Base-by-base conservation (phyloP, 2,113 vertebrate species). In the Corythoichthys intestinalis region DNA sequence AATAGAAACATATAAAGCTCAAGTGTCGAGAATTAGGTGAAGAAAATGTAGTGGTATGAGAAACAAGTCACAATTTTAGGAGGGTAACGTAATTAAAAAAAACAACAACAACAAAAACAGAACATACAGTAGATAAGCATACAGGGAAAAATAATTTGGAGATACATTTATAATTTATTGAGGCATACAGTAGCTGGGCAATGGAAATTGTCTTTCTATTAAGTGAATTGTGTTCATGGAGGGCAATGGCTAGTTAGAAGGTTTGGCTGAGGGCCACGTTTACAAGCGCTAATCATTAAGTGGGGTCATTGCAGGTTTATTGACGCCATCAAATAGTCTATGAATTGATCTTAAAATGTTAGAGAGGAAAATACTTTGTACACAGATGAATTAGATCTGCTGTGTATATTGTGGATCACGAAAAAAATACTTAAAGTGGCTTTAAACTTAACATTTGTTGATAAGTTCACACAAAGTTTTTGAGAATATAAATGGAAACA, bases 231-330 rank as follows among this genome's bases (percentile, higher is more conserved):
- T 50, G 28, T 37, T 50, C 14, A 65, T 37, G 4, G 63, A 65
- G 34, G 47, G 47, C 47, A 65, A 38, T 4, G 63, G 48, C 13
- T 34, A 13, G 28, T 38, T 10, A 37, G 28, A 34, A 50, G 34
- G 3, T 65, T 65, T 50, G 63, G 63, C 12, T 11, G 48, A 49
- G 47, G 14, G 63, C 63, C 63, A 65, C 28, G 38, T 65, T 48
- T 65, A 35, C 63, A 50, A 65, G 62, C 47, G 15, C 14, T 35
- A 35, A 15, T 7, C 62, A 49, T 65, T 65, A 49, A 57, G 62
- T 13, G 12, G 47, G 62, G 62, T 46, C 62, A 37, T 35, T 9
- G 14, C 62, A 37, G 62, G 62, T 65, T 65, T 49, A 65, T 49
- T 35, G 63, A 38, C 34, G 17, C 48, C 47, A 39, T 66, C 35